Percentiles rank a stretch among this genome's conserved stretches.
phyloP scores from a whole-genome alignment of 2,113 vertebrate genomes.

The Thamnaconus septentrionalis region DNA sequence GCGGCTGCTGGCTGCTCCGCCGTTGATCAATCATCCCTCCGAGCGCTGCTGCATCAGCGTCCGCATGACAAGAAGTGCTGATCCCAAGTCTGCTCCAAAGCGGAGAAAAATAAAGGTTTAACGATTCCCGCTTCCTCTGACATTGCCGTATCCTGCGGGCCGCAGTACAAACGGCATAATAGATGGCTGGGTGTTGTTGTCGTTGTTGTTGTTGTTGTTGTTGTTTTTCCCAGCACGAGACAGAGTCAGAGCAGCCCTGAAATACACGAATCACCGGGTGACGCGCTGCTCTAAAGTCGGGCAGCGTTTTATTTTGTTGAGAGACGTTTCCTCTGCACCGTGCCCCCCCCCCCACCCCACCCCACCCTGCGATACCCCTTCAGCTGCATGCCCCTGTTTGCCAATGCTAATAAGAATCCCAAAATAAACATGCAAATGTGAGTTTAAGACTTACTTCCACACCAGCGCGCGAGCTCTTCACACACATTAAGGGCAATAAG shows the following conservation, averaged over 20 bases:
- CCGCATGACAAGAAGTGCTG: slow-evolving; percentile 16
- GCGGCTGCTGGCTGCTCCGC: not conserved
- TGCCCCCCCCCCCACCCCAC: not conserved
- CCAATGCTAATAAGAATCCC: slow-evolving; percentile 63
- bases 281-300: slow-evolving; percentile 32
- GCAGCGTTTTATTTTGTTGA: slow-evolving; percentile 42
- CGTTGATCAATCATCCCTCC: slow-evolving; percentile 23
- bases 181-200: not conserved
- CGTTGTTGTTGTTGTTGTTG: no score
- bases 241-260: slow-evolving; percentile 21
- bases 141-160: slow-evolving; percentile 20
- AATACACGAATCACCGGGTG: slow-evolving; percentile 26
- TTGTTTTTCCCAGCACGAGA: no score
- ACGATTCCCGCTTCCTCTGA: slow-evolving; percentile 22
- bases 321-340: slow-evolving; percentile 42
- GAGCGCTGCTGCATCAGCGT: slow-evolving; percentile 6
- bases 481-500: slow-evolving; percentile 21
- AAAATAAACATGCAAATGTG: slow-evolving; percentile 68
- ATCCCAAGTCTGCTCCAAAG: slow-evolving; percentile 8
- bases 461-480: slow-evolving; percentile 28
- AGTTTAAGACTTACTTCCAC: slow-evolving; percentile 63
- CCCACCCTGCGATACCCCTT: not conserved
- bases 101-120: slow-evolving; percentile 2
- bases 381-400: slow-evolving; percentile 52
- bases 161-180: slow-evolving; percentile 12